Evolutionary conservation across 2,888 invertebrate genomes (phyloP).

Genomic region (Ichneumon xanthorius): DNA sequence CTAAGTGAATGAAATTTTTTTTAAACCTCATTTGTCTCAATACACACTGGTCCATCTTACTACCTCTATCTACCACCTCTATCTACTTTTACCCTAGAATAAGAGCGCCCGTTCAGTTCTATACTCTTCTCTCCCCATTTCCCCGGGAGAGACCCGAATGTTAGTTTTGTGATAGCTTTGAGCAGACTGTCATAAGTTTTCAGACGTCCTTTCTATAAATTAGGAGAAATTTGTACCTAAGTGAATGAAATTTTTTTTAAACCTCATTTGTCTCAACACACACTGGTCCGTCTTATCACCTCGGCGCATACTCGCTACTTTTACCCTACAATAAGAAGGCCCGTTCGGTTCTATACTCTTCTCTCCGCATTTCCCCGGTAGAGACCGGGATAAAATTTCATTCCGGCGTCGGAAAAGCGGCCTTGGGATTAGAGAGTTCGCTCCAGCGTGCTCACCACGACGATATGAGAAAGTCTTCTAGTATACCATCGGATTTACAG

Average conservation of each 20-base stretch:
- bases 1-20: too few relatives aligned
- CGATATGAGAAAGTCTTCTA: slow-evolving; percentile 48
- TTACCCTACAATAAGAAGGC: background rate
- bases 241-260: too few relatives aligned
- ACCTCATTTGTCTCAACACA: too few relatives aligned
- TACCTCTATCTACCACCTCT: too few relatives aligned
- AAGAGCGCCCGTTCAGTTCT: background rate
- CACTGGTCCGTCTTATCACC: too few relatives aligned
- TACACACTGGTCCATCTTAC: too few relatives aligned
- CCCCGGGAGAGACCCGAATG: background rate
- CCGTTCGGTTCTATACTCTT: slow-evolving; percentile 10
- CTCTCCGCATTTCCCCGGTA: background rate
- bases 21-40: too few relatives aligned
- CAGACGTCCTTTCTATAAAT: too few relatives aligned
- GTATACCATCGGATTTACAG: slow-evolving; percentile 16
- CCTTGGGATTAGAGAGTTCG: slow-evolving; percentile 53
- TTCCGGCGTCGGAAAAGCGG: slow-evolving; percentile 21
- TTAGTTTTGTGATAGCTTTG: too few relatives aligned
- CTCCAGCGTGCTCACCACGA: slow-evolving; percentile 1
- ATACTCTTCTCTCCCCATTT: background rate
- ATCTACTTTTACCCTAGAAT: background rate
- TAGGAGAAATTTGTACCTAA: too few relatives aligned
- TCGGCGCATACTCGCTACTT: too few relatives aligned
- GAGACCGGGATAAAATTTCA: slow-evolving; percentile 40
- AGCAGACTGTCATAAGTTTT: too few relatives aligned